Evolutionary conservation across 2,113 vertebrate species (phyloP).

Genomic region (Phaetusa simplex): DNA sequence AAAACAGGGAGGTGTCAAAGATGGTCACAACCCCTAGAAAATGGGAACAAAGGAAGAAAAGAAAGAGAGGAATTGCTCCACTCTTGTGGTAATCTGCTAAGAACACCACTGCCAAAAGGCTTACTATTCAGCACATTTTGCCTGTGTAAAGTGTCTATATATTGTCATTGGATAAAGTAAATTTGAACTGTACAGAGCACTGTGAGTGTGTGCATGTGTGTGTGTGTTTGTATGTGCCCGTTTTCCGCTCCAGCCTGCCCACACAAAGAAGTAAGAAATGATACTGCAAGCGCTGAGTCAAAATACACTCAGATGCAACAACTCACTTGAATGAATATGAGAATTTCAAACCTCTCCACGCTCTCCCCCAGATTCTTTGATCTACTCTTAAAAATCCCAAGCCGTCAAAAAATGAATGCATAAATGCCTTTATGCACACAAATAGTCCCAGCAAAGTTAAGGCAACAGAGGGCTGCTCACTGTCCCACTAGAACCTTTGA

Average conservation of each 20-base stretch:
- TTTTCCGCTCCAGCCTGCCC: background rate
- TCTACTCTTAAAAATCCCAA: background rate
- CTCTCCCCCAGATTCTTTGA: background rate
- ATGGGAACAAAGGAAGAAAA: background rate
- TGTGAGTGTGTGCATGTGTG: background rate
- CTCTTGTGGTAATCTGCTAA: background rate
- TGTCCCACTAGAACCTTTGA: background rate
- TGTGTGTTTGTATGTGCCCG: fast-evolving
- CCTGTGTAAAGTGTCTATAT: background rate
- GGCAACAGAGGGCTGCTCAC: background rate
- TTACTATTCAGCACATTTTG: background rate
- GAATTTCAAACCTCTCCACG: background rate
- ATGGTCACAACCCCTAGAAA: background rate
- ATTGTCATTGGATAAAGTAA: background rate
- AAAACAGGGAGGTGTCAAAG: background rate
- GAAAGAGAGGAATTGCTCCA: background rate
- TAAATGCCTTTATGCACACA: background rate
- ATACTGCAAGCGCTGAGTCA: background rate
- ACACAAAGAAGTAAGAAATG: background rate
- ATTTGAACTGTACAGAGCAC: background rate
- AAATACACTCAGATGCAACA: background rate
- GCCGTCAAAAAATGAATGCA: background rate
- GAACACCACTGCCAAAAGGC: background rate
- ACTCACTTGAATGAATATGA: background rate
- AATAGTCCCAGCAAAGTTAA: background rate